Conservation (phyloP, 2,888 invertebrate genomes). For the Sisyra terminalis region DNA sequence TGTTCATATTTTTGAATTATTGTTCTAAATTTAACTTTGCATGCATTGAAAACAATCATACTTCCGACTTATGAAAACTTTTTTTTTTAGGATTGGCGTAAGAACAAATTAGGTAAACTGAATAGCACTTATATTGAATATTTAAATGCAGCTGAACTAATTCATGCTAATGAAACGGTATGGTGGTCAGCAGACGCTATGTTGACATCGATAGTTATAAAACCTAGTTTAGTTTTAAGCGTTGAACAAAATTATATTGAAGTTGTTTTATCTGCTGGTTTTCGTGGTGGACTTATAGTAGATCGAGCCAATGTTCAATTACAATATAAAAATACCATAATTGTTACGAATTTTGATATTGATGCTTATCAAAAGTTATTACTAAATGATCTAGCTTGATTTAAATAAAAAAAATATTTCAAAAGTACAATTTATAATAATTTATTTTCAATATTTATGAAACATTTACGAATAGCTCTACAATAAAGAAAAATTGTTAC, state of each 20-base stretch:
- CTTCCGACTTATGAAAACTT: background rate
- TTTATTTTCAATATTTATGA: too few relatives aligned
- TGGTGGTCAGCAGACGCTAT: slow-evolving; percentile 3
- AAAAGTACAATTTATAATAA: too few relatives aligned
- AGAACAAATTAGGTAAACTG: slow-evolving; percentile 1
- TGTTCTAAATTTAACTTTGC: too few relatives aligned
- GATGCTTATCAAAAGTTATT: slow-evolving; percentile 3
- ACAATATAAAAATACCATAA: slow-evolving; percentile 1
- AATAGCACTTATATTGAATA: background rate
- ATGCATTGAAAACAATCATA: background rate
- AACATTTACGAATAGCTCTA: too few relatives aligned
- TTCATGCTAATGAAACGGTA: background rate
- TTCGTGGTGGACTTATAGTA: slow-evolving; percentile 1
- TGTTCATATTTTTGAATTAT: too few relatives aligned
- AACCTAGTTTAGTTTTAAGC: background rate
- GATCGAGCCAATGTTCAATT: background rate
- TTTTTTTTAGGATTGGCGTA: slow-evolving; percentile 4
- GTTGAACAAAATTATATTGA: background rate
- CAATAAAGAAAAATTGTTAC: too few relatives aligned
- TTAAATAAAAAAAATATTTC: too few relatives aligned
- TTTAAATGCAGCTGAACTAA: slow-evolving; percentile 1
- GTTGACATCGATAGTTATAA: background rate
- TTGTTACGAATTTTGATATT: slow-evolving; percentile 1
- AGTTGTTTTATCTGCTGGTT: background rate
- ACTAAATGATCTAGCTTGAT: background rate